Conservation (phyloP, 2,797 vertebrate species). For the Pangasius sanitwongsei region DNA sequence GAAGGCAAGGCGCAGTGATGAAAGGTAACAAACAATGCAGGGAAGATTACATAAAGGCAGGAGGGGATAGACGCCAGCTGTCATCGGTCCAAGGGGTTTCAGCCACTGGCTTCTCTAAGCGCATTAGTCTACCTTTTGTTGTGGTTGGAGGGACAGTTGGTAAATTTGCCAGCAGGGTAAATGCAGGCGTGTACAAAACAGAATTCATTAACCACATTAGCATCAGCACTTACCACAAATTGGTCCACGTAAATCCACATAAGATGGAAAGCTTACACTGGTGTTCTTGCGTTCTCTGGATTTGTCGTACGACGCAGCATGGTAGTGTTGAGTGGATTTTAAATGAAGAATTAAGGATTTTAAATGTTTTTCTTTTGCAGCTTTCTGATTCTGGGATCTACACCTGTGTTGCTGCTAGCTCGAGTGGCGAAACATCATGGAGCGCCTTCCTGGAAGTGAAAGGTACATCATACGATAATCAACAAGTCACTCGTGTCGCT, state of each 20-base stretch:
- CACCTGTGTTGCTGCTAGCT: constrained; percentile 97
- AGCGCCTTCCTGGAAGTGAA: constrained; percentile 95
- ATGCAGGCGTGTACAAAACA: constrained; percentile 76
- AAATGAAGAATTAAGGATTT: neutral
- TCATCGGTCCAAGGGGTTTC: constrained; percentile 76
- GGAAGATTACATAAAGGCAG: constrained; percentile 69
- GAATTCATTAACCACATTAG: constrained; percentile 90
- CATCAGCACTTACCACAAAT: constrained; percentile 76
- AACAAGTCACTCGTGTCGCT: neutral
- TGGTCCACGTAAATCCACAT: neutral
- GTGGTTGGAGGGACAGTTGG: constrained; percentile 70
- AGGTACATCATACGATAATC: constrained; percentile 72
- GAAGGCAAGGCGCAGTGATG: constrained; percentile 68
- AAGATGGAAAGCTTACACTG: constrained; percentile 64
- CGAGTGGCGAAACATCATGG: constrained; percentile 97
- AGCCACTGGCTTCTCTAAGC: constrained; percentile 73
- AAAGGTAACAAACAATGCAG: constrained; percentile 72
- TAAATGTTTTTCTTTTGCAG: constrained; percentile 65
- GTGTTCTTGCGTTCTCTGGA: neutral
- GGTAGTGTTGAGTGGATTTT: neutral
- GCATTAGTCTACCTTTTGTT: constrained; percentile 83
- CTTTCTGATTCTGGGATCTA: constrained; percentile 95
- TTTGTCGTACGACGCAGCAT: neutral
- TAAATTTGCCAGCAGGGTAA: constrained; percentile 60
- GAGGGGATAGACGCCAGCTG: constrained; percentile 76